Base-by-base conservation (phyloP, 2,888 invertebrate species). In the Limnephilus auricula region DNA sequence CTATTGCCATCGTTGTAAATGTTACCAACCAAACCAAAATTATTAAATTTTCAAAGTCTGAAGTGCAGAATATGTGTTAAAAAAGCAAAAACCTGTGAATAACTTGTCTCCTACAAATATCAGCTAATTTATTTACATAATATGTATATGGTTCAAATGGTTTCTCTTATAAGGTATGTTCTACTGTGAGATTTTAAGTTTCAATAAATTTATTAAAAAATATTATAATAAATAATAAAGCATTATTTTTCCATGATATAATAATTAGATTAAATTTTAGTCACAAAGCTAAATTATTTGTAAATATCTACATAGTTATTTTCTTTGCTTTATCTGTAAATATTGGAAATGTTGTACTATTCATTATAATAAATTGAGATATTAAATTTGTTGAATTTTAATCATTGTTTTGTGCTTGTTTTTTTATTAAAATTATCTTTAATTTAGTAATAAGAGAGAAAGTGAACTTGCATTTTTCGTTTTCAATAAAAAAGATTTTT, bases 321-420 rank as follows among this genome's bases (percentile, higher is more conserved):
- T 82, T 82, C 9, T 37, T 25, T 82, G 34, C 25, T 15, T 34
- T 65, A 25, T 65, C 25, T 65, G 65, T 65, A 65, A 65, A 65
- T 65, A 65, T 65, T 65, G 25, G n/a, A 65, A 65, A 25, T 65
- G 25, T 25, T 65, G 6, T 65, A 65, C 65, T 65, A 65, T 25
- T 5, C 65, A 25, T 65, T 65, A 65, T 50, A 18, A 50, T 50
- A 50, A 25, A 82, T 82, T 82, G 82, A 82, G 82, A 82, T 34
- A 82, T 82, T 82, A 82, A 34, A 82, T 82, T 82, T 30, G 82
- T 82, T 82, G 82, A 82, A 32, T 82, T 82, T 32, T 34, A 82
- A 34, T 82, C 2, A 34, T 82, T 18, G 32, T 32, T 82, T 32
- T 13, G 15, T 82, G 34, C 82, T 34, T 82, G 32, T 34, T 25